Base-by-base conservation (phyloP, 1,140 invertebrate genomes). In the Panulirus ornatus region DNA sequence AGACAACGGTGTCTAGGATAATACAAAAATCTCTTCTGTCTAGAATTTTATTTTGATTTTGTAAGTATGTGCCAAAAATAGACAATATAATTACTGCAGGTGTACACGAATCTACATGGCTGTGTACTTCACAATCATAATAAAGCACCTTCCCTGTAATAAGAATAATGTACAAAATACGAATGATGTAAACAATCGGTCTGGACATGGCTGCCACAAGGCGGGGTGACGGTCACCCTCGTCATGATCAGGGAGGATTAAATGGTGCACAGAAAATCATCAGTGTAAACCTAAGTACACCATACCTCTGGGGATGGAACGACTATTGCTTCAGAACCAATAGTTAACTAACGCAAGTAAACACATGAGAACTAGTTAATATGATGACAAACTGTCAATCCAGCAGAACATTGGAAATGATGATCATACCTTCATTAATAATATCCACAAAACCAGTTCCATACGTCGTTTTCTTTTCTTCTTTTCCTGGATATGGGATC, bases 41-140 rank as follows among this genome's bases (percentile, higher is more conserved):
- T 83, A 83, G 54, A 63, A 8, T 83, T 83, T 83, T 51, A 83
- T 83, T 83, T 83, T 83, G 79, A 83, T 83, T 83, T 63, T 83
- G 34, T 83, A 83, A 83, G 79, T 83, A 83, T 83, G 79, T 83
- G 79, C 79, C 79, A 83, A 83, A 83, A 83, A 83, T 83, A 83
- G 79, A 83, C n/a, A 83, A 66, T 83, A 83, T 83, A 83, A 83
- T 40, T 83, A 51, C 79, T 83, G 63, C 58, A 38, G 40, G 36
- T 66, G 54, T 58, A 83, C 79, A 83, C 51, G 40, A n/a, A 83
- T 66, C 6, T 63, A 54, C 66, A 83, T 44, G 44, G 19, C 42
- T 44, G 75, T 44, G 44, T 78, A 78, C 42, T 40, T 40, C 75
- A 44, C 14, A 42, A n/a, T 78, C 75, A 78, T 44, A 38, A 14